Conservation (phyloP, 2,113 vertebrate species). For the Terrapene triunguis region DNA sequence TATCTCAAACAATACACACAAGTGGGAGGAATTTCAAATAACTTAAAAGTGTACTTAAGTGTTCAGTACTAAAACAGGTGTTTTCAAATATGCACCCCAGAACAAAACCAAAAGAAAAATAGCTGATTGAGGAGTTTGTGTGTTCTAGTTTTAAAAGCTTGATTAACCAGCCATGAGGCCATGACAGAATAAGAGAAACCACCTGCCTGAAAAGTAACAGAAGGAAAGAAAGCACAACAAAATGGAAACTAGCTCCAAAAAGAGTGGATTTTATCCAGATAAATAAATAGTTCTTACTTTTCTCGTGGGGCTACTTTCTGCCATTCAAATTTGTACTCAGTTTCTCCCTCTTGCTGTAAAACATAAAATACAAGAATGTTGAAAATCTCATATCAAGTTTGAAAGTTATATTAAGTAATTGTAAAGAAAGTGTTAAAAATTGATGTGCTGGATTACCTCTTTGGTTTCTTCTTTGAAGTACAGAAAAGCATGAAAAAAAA, state of each 20-base stretch:
- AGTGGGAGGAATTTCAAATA: neutral
- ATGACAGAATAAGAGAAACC: neutral
- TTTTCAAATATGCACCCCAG: neutral
- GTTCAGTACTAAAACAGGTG: neutral
- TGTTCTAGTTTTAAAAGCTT: neutral
- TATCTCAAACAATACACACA: neutral
- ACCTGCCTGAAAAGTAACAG: neutral
- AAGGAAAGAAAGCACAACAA: neutral
- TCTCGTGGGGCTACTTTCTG: slow-evolving; percentile 97
- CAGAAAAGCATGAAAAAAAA: slow-evolving; percentile 57
- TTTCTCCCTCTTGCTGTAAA: slow-evolving; percentile 90
- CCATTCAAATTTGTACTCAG: slow-evolving; percentile 99
- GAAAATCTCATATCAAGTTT: slow-evolving; percentile 14
- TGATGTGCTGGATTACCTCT: slow-evolving; percentile 86
- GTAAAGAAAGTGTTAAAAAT: slow-evolving; percentile 45
- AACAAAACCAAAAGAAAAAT: slow-evolving; percentile 9
- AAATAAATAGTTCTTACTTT: slow-evolving; percentile 85
- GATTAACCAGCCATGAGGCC: neutral
- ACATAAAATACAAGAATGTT: slow-evolving; percentile 42
- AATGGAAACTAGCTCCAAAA: neutral
- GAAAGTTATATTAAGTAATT: slow-evolving; percentile 14
- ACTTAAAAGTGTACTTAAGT: neutral
- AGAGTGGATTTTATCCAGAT: neutral
- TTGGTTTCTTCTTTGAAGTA: slow-evolving; percentile 89
- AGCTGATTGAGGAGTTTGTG: neutral